Evolutionary conservation across 2,113 vertebrate genomes (phyloP).

Genomic region (Chelonoidis abingdonii): DNA sequence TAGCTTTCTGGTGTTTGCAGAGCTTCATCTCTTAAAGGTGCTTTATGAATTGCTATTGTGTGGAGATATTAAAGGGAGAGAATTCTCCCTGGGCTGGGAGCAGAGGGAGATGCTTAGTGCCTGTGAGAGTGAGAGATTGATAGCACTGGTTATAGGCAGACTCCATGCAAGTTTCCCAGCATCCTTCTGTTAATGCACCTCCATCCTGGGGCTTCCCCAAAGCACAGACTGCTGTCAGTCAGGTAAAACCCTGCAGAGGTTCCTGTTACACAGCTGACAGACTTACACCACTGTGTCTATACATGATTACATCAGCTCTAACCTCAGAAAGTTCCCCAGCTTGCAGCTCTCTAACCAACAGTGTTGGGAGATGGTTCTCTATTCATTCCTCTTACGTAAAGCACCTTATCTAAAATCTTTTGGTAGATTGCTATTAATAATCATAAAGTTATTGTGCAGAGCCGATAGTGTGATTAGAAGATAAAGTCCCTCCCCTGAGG

Average conservation of each 20-base stretch:
- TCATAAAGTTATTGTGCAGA: background rate
- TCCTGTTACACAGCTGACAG: background rate
- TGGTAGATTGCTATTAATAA: background rate
- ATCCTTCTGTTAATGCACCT: background rate
- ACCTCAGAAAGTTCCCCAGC: background rate
- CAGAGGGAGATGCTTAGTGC: background rate
- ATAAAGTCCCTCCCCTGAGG: background rate
- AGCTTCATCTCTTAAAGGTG: conserved; percentile 51
- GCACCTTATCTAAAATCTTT: background rate
- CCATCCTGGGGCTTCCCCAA: background rate
- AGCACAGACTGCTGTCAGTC: background rate
- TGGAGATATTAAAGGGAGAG: conserved; percentile 39
- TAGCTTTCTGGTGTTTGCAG: conserved; percentile 68
- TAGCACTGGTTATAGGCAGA: background rate
- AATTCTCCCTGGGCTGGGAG: conserved; percentile 21
- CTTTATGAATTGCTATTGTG: conserved; percentile 61
- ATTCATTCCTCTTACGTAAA: background rate
- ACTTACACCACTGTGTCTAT: background rate
- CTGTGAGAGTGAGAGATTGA: background rate
- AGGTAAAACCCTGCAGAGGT: background rate
- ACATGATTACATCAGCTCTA: background rate
- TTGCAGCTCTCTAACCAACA: background rate
- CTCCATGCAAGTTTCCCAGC: background rate
- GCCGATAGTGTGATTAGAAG: background rate
- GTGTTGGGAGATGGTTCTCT: background rate